These are phyloP conservation scores for Frankliniella fusca DNA, from an alignment of 2,888 invertebrate species.

Conservation along the genomic window DNA sequence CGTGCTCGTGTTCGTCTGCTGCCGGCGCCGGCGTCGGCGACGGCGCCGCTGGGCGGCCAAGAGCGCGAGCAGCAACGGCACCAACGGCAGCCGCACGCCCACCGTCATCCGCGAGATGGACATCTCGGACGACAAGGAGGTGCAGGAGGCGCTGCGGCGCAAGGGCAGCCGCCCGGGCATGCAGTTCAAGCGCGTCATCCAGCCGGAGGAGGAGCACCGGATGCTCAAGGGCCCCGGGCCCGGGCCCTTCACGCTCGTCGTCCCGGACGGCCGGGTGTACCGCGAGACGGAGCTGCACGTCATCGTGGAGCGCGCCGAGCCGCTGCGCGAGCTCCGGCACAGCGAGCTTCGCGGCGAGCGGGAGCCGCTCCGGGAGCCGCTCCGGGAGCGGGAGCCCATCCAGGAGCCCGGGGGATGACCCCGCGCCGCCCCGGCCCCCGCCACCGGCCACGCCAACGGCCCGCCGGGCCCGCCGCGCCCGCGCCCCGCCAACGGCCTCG, in stretches of 20 bases:
- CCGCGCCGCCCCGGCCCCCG: slow-evolving; percentile 3
- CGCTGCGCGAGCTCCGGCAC: slow-evolving; percentile 43
- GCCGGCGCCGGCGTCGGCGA: slow-evolving; percentile 35
- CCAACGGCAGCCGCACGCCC: slow-evolving; percentile 8
- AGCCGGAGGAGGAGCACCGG: slow-evolving; percentile 27
- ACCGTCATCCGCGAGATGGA: background rate
- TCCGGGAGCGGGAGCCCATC: slow-evolving; percentile 21
- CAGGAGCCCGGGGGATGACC: slow-evolving; percentile 17
- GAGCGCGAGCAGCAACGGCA: slow-evolving; percentile 36
- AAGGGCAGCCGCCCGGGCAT: background rate
- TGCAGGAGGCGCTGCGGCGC: slow-evolving; percentile 19
- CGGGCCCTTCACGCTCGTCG: slow-evolving; percentile 53
- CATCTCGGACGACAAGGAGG: slow-evolving; percentile 21
- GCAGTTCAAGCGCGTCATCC: slow-evolving; percentile 24
- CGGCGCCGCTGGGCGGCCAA: slow-evolving; percentile 35
- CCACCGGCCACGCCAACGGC: background rate
- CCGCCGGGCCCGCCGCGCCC: background rate
- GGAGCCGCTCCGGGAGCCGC: slow-evolving; percentile 11
- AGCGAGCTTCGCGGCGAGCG: background rate
- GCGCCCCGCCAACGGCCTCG: background rate
- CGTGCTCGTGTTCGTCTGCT: slow-evolving; percentile 33
- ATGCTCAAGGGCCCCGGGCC: slow-evolving; percentile 33
- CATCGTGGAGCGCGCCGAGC: slow-evolving; percentile 77
- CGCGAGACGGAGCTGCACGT: slow-evolving; percentile 82
- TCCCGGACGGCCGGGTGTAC: slow-evolving; percentile 77